Evolutionary conservation across 2,113 vertebrate genomes (phyloP).

Genomic region (Rhinichthys klamathensis): DNA sequence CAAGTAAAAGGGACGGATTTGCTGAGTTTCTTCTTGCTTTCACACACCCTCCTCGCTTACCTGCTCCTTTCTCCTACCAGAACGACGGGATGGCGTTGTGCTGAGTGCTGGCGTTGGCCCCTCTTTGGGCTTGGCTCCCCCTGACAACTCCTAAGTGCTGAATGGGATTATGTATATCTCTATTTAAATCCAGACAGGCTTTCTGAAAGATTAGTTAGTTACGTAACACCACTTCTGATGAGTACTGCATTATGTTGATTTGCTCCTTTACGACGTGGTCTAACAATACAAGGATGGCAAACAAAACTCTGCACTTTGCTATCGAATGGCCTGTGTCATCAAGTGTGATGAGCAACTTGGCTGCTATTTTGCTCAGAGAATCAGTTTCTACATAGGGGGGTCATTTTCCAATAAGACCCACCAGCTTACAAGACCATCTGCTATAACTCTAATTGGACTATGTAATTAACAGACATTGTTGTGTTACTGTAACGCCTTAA

Average conservation of each 20-base stretch:
- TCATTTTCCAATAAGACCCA: background rate
- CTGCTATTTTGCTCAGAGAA: background rate
- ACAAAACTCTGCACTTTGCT: slow-evolving; percentile 12
- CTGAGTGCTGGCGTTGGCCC: background rate
- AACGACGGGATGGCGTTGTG: background rate
- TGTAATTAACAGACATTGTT: slow-evolving; percentile 48
- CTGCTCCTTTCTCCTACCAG: background rate
- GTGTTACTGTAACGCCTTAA: background rate
- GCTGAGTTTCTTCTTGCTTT: slow-evolving; percentile 23
- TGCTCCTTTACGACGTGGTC: background rate
- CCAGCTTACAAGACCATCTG: slow-evolving; percentile 65
- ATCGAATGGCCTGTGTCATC: background rate
- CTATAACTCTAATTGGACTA: slow-evolving; percentile 49
- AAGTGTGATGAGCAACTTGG: background rate
- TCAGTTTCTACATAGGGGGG: background rate
- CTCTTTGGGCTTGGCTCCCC: slow-evolving; percentile 9
- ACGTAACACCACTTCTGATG: slow-evolving; percentile 62
- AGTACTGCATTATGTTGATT: slow-evolving; percentile 33
- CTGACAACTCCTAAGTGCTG: slow-evolving; percentile 59
- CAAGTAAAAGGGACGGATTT: background rate
- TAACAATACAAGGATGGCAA: background rate
- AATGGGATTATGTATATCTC: slow-evolving; percentile 69
- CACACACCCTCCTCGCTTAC: slow-evolving; percentile 31
- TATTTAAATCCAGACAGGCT: slow-evolving; percentile 76
- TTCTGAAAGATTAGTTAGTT: slow-evolving; percentile 77